Conservation (phyloP, 2,113 vertebrate species). For the Scomber colias region DNA sequence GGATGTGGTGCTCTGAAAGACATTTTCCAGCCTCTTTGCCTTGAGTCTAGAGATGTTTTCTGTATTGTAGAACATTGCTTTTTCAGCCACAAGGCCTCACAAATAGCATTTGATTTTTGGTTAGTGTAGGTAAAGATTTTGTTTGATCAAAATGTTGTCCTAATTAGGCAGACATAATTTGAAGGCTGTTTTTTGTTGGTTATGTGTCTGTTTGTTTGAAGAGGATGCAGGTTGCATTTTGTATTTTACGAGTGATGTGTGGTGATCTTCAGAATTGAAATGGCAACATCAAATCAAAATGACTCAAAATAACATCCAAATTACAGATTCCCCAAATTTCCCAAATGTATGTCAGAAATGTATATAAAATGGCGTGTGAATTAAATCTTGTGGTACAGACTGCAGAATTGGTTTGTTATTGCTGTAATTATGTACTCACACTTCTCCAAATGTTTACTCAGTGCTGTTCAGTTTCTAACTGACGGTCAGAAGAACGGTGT, state of each 20-base stretch:
- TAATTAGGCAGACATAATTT: slow-evolving; percentile 4
- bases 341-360: neutral
- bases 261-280: neutral
- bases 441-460: slow-evolving; percentile 3
- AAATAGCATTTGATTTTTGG: neutral
- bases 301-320: neutral
- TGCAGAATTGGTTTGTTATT: neutral
- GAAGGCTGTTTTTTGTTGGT: neutral
- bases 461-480: neutral
- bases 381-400: too few relatives aligned
- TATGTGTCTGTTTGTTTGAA: neutral
- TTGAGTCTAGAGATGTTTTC: neutral
- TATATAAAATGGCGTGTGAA: neutral
- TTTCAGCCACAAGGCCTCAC: neutral
- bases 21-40: neutral
- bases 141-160: slow-evolving; percentile 1
- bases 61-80: neutral
- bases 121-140: neutral
- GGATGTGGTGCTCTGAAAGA: neutral
- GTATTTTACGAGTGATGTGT: neutral
- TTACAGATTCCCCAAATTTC: neutral
- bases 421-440: neutral
- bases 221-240: neutral
- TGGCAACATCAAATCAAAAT: neutral
- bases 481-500: neutral